phyloP scores from a whole-genome alignment of 2,797 vertebrate genomes.

The Phalanger gymnotis region DNA sequence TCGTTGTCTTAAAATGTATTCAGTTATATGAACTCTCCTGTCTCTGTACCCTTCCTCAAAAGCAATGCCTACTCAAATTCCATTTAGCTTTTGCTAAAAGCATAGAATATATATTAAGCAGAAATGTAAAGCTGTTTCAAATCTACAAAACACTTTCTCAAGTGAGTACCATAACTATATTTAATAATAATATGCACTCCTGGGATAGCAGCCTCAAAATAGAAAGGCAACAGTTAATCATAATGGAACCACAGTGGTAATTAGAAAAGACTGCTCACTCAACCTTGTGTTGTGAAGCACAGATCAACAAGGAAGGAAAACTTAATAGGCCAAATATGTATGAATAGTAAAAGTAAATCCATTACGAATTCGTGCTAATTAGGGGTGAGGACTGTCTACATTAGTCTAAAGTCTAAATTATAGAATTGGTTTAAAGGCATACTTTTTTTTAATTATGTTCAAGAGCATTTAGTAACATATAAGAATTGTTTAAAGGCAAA shows the following conservation, averaged over 20 bases:
- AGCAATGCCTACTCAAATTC: background rate
- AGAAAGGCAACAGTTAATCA: constrained; percentile 74
- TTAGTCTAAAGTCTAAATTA: background rate
- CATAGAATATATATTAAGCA: background rate
- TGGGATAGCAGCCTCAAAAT: constrained; percentile 58
- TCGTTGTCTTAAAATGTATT: background rate
- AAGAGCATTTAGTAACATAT: background rate
- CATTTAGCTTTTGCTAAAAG: background rate
- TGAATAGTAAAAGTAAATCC: constrained; percentile 29
- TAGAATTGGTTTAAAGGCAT: background rate
- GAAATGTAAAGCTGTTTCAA: constrained; percentile 6
- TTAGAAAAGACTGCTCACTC: constrained; percentile 72
- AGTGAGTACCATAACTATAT: constrained; percentile 47
- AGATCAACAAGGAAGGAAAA: constrained; percentile 41
- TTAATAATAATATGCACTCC: constrained; percentile 41
- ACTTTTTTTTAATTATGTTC: background rate
- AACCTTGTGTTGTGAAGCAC: constrained; percentile 59
- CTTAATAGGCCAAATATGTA: constrained; percentile 22
- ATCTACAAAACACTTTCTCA: constrained; percentile 1
- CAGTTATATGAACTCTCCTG: background rate
- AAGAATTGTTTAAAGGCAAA: background rate
- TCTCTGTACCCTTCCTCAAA: background rate
- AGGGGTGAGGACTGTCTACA: constrained; percentile 8
- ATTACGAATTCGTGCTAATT: background rate
- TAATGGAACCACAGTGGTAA: constrained; percentile 64